phyloP scores from a whole-genome alignment of 1,140 invertebrate species.

The Nephotettix cincticeps region DNA sequence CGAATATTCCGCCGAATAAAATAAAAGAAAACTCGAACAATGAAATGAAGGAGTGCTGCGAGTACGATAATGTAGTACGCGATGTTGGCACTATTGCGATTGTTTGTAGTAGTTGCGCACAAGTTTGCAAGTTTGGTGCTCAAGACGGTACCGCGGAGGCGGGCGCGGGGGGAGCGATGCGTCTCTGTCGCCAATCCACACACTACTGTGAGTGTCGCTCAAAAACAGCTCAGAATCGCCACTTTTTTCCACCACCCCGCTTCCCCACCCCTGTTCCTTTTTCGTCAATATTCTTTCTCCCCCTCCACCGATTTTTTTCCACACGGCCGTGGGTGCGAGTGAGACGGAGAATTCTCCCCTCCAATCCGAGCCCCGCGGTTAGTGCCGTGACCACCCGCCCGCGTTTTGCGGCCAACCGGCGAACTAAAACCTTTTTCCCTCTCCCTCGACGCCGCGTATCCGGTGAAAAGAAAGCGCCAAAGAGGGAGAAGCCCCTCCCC shows the following conservation, averaged over 20 bases:
- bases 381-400: constrained; percentile 40
- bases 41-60: background rate
- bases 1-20: too few relatives aligned
- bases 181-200: constrained; percentile 32
- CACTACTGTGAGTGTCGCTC: constrained; percentile 35
- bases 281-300: constrained; percentile 38
- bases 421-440: constrained; percentile 39
- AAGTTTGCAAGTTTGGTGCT: background rate
- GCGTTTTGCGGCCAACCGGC: constrained; percentile 44
- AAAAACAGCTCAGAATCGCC: constrained; percentile 35
- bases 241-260: constrained; percentile 30
- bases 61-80: background rate
- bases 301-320: constrained; percentile 33
- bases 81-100: constrained; percentile 3
- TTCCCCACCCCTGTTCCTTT: constrained; percentile 32
- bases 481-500: constrained; percentile 32
- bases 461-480: constrained; percentile 32
- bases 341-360: constrained; percentile 29
- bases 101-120: background rate
- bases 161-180: constrained; percentile 54
- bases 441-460: constrained; percentile 31
- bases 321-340: constrained; percentile 26
- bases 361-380: constrained; percentile 37
- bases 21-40: background rate
- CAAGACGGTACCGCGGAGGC: background rate